Evolutionary conservation across 2,888 invertebrate genomes (phyloP).

Genomic region (Poecilobothrus nobilitatus): DNA sequence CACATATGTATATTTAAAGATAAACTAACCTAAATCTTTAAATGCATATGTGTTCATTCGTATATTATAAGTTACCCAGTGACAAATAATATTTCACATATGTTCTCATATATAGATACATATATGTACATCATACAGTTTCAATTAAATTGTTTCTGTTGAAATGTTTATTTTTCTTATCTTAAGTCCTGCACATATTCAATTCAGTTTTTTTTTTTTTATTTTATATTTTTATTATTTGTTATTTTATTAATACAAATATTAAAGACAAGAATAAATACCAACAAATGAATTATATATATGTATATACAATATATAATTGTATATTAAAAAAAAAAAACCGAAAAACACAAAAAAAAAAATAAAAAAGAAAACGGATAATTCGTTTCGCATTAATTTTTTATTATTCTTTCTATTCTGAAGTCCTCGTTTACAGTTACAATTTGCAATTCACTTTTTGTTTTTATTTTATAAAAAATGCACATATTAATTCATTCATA

Average conservation of each 20-base stretch:
- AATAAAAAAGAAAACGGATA: background rate
- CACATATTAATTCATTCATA: no score
- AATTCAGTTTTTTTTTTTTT: background rate
- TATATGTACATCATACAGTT: background rate
- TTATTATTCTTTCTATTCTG: background rate
- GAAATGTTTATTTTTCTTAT: slow-evolving; percentile 1
- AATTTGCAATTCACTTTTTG: background rate
- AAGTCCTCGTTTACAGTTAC: background rate
- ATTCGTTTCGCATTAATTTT: background rate
- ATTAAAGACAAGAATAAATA: no score
- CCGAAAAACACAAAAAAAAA: background rate
- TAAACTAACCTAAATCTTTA: no score
- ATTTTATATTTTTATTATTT: background rate
- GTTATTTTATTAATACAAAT: no score
- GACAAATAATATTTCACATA: no score
- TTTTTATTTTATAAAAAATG: background rate
- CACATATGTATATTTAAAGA: no score
- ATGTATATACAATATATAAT: no score
- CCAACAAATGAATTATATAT: no score
- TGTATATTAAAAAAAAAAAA: no score
- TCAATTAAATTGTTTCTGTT: background rate
- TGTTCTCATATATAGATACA: no score
- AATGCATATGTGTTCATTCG: no score
- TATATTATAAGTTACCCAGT: no score
- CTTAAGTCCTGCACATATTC: background rate